Evolutionary conservation across 1,140 invertebrate species (phyloP), one percentile per base, ranked within the genome.

Genomic region (Lordiphosa mommai): DNA sequence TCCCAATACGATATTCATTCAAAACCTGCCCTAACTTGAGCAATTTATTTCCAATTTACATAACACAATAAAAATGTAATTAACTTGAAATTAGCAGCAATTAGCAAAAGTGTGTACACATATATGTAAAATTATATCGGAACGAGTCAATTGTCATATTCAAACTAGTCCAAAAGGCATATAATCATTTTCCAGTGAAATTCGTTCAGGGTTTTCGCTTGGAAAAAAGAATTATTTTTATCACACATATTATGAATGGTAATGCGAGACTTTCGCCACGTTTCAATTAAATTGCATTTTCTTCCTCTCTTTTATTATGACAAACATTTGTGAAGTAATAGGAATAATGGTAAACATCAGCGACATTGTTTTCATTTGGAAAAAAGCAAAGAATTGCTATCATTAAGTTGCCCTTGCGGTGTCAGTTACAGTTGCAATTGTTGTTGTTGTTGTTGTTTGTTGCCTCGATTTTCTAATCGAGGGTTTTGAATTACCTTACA

Each of bases 221-320:
- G 23, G 5, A 27, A 27, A 27, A 27, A 27, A 27, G 23, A 27
- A 27, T 27, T 27, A 27, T 27, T 27, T 7, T 27, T 27, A 27
- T 27, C 23, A 27, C 23, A 27, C 23, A 27, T 27, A 27, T 13
- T 23, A 43, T 41, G 20, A 43, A 40, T 29, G 53, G 74, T 70
- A 80, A 80, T 70, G 53, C 46, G 76, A 80, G 46, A 71, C 48
- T 57, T 17, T 12, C 49, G 57, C 49, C 51, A 38, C 29, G 47
- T 58, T 74, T 80, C 72, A 71, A 80, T 80, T 65, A 61, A 82
- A 77, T 77, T 77, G 72, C 72, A 73, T 66, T 60, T 49, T 13
- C 29, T 49, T 47, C 37, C 46, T 64, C 14, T 48, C 3, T 23
- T 16, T 17, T 36, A 10, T n/a, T 23, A 64, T 38, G 43, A 47